Evolutionary conservation across 2,113 vertebrate genomes (phyloP).

Genomic region (Tamias sibiricus): DNA sequence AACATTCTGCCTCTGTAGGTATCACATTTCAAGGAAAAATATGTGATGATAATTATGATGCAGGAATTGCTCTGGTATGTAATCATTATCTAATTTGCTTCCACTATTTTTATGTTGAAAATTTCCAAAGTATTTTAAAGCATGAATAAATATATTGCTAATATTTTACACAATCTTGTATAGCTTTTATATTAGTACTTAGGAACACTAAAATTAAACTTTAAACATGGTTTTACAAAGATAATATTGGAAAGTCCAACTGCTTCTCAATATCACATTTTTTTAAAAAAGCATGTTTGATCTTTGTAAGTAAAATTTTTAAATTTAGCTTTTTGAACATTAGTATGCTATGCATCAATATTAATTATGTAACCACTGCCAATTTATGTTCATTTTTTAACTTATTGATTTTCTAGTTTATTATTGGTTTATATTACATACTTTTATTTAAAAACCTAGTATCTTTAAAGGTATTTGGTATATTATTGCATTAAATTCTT

Average conservation of each 20-base stretch:
- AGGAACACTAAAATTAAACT: neutral
- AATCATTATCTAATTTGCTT: conserved; percentile 7
- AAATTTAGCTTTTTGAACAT: neutral
- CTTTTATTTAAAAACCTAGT: neutral
- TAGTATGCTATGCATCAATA: neutral
- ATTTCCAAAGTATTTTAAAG: conserved; percentile 28
- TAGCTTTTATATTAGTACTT: neutral
- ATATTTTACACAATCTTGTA: neutral
- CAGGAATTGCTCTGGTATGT: conserved; percentile 75
- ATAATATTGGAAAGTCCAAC: neutral
- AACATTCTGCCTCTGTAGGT: conserved; percentile 50
- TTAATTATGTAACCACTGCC: neutral
- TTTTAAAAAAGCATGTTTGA: neutral
- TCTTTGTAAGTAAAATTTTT: neutral
- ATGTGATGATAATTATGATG: neutral
- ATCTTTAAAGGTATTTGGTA: neutral
- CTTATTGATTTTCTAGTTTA: neutral
- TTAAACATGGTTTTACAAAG: neutral
- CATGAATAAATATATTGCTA: neutral
- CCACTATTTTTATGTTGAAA: neutral
- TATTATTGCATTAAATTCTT: neutral
- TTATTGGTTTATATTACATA: neutral
- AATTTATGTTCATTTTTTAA: conserved; percentile 18
- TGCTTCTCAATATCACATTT: neutral
- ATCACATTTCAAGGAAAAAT: conserved; percentile 45